Percentiles rank a stretch among this genome's conserved stretches.
These are phyloP conservation scores for Heliconius eleuchia DNA, from an alignment of 1,140 invertebrate genomes.

Conservation along the genomic window DNA sequence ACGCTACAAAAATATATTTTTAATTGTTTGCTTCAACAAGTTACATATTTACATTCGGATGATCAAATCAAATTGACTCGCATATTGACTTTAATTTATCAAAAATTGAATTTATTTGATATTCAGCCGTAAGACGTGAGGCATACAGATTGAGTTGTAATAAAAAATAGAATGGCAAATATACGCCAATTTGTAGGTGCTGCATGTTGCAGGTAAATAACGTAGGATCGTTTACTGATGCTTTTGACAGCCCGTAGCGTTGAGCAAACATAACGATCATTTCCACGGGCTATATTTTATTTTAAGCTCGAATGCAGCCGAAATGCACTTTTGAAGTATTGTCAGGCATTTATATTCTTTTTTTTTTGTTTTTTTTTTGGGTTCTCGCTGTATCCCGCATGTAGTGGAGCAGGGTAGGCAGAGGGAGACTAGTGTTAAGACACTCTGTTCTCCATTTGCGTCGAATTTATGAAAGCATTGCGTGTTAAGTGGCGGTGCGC, in stretches of 20 bases:
- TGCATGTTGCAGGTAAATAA: conserved; percentile 66
- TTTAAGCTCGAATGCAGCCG: conserved; percentile 13
- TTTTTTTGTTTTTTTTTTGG: background rate
- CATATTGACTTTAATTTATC: conserved; percentile 8
- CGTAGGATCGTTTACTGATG: conserved; percentile 67
- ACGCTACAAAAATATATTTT: background rate
- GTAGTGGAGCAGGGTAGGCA: no score
- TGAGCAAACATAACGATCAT: conserved; percentile 57
- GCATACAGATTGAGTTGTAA: conserved; percentile 11
- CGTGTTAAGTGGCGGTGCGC: no score
- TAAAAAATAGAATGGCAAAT: conserved; percentile 41
- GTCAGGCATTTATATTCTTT: background rate
- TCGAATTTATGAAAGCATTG: no score
- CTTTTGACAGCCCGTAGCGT: conserved; percentile 70
- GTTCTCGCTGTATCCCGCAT: no score
- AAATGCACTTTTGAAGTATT: conserved; percentile 12
- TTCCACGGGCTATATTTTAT: conserved; percentile 34
- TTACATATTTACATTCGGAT: conserved; percentile 1
- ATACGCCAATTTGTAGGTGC: conserved; percentile 66
- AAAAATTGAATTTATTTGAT: background rate
- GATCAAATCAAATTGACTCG: conserved; percentile 9
- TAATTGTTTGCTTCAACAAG: conserved; percentile 11
- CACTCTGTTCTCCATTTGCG: no score
- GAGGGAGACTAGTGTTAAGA: no score
- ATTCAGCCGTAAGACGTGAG: background rate